Base-by-base conservation (phyloP, 2,797 vertebrate genomes). In the Acipenser transmontanus region DNA sequence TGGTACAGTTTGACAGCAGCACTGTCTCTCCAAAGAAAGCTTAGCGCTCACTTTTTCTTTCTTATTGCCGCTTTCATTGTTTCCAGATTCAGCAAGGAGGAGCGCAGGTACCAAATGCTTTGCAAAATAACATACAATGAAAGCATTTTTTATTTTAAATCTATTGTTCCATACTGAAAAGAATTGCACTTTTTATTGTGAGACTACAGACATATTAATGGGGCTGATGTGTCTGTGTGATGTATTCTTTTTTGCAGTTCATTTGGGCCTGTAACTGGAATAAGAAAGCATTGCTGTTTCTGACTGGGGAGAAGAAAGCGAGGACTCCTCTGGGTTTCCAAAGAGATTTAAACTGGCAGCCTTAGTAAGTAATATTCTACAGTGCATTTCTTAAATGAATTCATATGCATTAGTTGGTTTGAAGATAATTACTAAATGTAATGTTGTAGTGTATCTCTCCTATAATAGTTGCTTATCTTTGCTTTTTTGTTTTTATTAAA, bases 291-390 rank as follows among this genome's bases (percentile, higher is more conserved):
- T 71, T 82, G 86, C 87, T 87, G 85, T 78, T 79, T 88, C 82
- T 87, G 92, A 90, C 91, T 91, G 86, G 85, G 84, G 87, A 80
- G 81, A 85, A 85, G 80, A 84, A 88, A 92, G 88, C 80, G 78
- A 78, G 73, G 87, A 91, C 92, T 95, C 89, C 88, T 95, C 91
- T 79, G 91, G 93, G 88, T 93, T 96, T 93, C 92, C 91, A 73
- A 70, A 82, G 88, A 89, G 82, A 78, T 91, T 81, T 78, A 69
- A 84, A 84, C 74, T 84, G 85, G 80, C 92, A 77, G 85, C 86
- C 77, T 84, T 79, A 88, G 94, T 97, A 86, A 95, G 94, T 91
- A 81, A 68, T 73, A 68, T 50, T 65, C 72, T 48, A 9, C 11
- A n/a, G 47, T 20, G 50, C 65, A 60, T 62, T 66, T 12, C 59